These are phyloP conservation scores for Drosophila murphyi DNA, from an alignment of 1,140 invertebrate genomes.

Conservation along the genomic window DNA sequence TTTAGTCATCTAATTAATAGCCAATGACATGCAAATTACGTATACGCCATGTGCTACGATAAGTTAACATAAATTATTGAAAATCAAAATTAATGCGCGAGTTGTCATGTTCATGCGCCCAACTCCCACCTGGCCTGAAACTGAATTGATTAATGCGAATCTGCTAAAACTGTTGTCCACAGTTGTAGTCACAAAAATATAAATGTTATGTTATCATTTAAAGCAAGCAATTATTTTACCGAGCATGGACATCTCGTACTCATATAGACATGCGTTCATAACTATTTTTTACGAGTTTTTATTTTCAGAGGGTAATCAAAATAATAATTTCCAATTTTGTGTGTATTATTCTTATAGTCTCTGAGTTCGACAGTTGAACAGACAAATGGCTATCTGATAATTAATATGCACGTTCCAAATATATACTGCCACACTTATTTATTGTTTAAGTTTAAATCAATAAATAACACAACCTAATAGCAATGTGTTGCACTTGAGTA, in stretches of 20 bases:
- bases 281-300: no score
- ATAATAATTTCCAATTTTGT: no score
- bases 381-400: neutral
- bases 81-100: constrained; percentile 72
- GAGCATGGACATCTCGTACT: neutral
- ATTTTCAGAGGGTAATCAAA: no score
- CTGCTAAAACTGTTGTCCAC: constrained; percentile 29
- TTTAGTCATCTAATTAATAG: constrained; percentile 25
- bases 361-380: no score
- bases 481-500: neutral
- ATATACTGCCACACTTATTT: neutral
- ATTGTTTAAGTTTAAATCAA: constrained; percentile 1
- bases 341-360: neutral
- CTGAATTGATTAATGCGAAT: constrained; percentile 69
- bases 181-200: constrained; percentile 10
- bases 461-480: constrained; percentile 8
- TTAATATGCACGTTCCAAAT: neutral
- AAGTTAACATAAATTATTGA: constrained; percentile 77
- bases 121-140: constrained; percentile 44
- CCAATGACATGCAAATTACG: constrained; percentile 49
- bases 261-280: neutral
- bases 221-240: neutral
- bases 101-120: constrained; percentile 65
- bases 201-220: constrained; percentile 26
- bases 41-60: constrained; percentile 73